These are phyloP conservation scores for Epiblema foenella DNA, from an alignment of 2,888 invertebrate genomes.

Conservation along the genomic window DNA sequence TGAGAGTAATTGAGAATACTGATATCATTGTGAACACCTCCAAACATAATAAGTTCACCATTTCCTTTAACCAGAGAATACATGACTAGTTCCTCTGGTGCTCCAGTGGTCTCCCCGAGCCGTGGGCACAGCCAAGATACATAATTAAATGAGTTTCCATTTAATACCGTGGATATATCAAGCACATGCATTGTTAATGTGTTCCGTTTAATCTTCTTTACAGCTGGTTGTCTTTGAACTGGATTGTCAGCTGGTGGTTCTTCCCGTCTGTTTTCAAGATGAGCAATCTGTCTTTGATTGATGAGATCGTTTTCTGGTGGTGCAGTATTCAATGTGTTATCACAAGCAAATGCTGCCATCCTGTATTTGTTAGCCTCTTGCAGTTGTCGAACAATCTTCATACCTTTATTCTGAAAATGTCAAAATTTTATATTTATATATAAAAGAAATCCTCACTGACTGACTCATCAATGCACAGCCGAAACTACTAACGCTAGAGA, in stretches of 20 bases:
- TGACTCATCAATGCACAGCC: too few relatives aligned
- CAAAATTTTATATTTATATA: slow-evolving; percentile 26
- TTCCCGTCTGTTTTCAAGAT: slow-evolving; percentile 73
- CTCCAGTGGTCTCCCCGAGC: slow-evolving; percentile 87
- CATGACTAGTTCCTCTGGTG: slow-evolving; percentile 95
- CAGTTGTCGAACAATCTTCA: slow-evolving; percentile 78
- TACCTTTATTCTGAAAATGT: slow-evolving; percentile 76
- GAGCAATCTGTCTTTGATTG: slow-evolving; percentile 79
- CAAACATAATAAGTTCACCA: slow-evolving; percentile 97
- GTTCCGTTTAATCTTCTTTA: slow-evolving; percentile 86
- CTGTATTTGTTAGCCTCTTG: slow-evolving; percentile 81
- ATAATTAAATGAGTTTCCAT: slow-evolving; percentile 86
- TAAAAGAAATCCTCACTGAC: too few relatives aligned
- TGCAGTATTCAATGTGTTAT: slow-evolving; percentile 63
- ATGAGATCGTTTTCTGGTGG: slow-evolving; percentile 78
- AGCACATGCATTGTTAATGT: slow-evolving; percentile 93
- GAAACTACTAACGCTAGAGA: too few relatives aligned
- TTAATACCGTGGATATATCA: slow-evolving; percentile 90
- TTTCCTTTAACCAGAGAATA: slow-evolving; percentile 95
- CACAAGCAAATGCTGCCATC: slow-evolving; percentile 83
- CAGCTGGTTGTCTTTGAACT: slow-evolving; percentile 72
- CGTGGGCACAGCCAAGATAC: slow-evolving; percentile 89
- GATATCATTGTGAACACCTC: slow-evolving; percentile 95
- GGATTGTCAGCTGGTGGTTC: slow-evolving; percentile 66
- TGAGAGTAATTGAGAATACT: slow-evolving; percentile 85